Base-by-base conservation (phyloP, 2,888 invertebrate genomes). In the Axea sp. region DNA sequence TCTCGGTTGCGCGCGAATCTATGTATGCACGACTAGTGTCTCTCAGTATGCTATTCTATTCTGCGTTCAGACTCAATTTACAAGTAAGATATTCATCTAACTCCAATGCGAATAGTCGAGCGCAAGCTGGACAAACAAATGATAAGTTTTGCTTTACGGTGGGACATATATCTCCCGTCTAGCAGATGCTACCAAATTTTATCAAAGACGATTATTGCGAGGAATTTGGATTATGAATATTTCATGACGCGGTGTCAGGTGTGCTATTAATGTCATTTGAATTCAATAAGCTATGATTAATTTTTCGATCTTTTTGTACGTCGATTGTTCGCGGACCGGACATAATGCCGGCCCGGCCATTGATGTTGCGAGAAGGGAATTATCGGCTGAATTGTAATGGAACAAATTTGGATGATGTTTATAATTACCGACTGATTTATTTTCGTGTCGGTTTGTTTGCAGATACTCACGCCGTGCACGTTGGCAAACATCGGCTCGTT, bases 41-140 rank as follows among this genome's bases (percentile, higher is more conserved):
- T 57, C 39, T 24, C 59, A 22, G 14, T 7, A 9, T 22, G 33
- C 53, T 73, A 67, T 53, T 67, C 60, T 55, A 73, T 68, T 73
- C 57, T 55, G 49, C 60, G 67, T 73, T 75, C 55, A 69, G 73
- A 68, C 80, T 77, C 77, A 78, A 81, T 81, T 83, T 82, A 80
- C 81, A 82, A 79, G 79, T 81, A 81, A 85, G 83, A 84, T 85
- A 83, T 83, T 80, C 77, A 84, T 83, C 83, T 82, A 81, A 82
- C 81, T 82, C 77, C 53, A 51, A 67, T 31, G 59, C 28, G 81
- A 80, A 81, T 81, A 80, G 77, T 73, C 65, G 73, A 65, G 72
- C 76, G 72, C 73, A 65, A 53, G 59, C 59, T 62, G 80, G 78
- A 81, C 78, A 76, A 77, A 78, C 80, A 69, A 78, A 81, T 77